A percentile compares a stretch with the other conserved stretches of the same genome.
Evolutionary conservation across 1,140 invertebrate species (phyloP).

Genomic region (Drosophila orosa): DNA sequence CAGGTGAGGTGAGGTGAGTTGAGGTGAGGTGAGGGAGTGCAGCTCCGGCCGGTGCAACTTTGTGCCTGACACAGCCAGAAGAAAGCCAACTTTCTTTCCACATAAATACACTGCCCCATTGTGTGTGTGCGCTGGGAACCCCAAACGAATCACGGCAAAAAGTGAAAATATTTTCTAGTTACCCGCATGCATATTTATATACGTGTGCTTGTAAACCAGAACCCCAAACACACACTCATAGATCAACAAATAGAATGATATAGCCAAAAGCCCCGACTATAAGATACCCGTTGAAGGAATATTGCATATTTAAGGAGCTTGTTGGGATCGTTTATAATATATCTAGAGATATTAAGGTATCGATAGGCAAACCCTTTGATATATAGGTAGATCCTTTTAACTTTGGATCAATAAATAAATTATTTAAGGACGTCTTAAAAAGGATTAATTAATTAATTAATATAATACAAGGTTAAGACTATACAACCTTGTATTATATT

Average conservation of each 20-base stretch:
- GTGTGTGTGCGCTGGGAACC: neutral
- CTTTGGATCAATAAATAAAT: neutral
- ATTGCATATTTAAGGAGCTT: neutral
- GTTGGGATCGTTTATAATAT: neutral
- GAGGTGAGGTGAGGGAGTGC: constrained; percentile 12
- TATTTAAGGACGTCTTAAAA: neutral
- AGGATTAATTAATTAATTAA: too few relatives aligned
- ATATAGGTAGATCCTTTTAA: too few relatives aligned
- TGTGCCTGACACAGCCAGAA: constrained; percentile 76
- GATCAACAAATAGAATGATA: neutral
- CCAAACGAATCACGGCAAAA: constrained; percentile 66
- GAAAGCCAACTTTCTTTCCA: constrained; percentile 75
- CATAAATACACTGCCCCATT: constrained; percentile 52
- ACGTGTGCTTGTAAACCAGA: constrained; percentile 12
- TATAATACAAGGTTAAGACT: too few relatives aligned
- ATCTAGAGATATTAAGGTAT: neutral
- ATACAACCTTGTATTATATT: too few relatives aligned
- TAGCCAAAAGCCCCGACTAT: neutral
- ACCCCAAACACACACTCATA: constrained; percentile 8
- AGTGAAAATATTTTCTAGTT: constrained; percentile 71
- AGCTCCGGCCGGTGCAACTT: constrained; percentile 58
- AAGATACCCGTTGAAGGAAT: neutral
- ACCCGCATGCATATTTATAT: constrained; percentile 39
- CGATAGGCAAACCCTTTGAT: neutral
- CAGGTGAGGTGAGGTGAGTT: neutral